phyloP scores from a whole-genome alignment of 2,113 vertebrate genomes.

The Irena cyanogastra region DNA sequence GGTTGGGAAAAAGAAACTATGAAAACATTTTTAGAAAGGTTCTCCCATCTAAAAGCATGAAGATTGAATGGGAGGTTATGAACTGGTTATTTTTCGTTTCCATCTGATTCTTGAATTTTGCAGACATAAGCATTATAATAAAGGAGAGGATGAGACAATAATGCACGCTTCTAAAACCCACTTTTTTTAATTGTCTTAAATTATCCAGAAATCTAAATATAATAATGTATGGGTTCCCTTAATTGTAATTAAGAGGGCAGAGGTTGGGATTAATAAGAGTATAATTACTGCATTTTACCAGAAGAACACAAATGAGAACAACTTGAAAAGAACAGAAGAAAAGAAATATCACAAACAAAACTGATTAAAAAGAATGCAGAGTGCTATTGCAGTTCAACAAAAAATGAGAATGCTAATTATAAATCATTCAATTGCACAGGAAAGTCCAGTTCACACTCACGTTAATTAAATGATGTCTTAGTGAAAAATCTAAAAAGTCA shows the following conservation, averaged over 20 bases:
- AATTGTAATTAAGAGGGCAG: conserved; percentile 40
- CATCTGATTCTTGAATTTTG: background rate
- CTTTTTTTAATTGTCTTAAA: background rate
- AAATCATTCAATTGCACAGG: background rate
- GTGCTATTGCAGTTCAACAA: background rate
- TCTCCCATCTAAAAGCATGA: background rate
- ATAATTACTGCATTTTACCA: conserved; percentile 50
- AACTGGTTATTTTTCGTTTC: background rate
- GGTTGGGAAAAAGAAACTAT: background rate
- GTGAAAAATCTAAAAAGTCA: conserved; percentile 10
- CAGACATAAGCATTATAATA: background rate
- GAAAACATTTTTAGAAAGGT: background rate
- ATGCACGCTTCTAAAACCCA: background rate
- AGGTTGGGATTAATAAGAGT: conserved; percentile 2
- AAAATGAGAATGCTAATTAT: background rate
- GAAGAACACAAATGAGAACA: conserved; percentile 8
- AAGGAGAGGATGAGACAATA: background rate
- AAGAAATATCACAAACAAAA: background rate
- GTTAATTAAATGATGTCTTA: conserved; percentile 19
- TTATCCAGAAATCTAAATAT: conserved; percentile 23
- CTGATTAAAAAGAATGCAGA: background rate
- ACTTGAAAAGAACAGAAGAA: conserved; percentile 7
- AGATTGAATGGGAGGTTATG: background rate
- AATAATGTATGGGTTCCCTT: background rate
- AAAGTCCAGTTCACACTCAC: background rate